Conservation (phyloP, 2,888 invertebrate genomes). For the Nebria brevicollis region DNA sequence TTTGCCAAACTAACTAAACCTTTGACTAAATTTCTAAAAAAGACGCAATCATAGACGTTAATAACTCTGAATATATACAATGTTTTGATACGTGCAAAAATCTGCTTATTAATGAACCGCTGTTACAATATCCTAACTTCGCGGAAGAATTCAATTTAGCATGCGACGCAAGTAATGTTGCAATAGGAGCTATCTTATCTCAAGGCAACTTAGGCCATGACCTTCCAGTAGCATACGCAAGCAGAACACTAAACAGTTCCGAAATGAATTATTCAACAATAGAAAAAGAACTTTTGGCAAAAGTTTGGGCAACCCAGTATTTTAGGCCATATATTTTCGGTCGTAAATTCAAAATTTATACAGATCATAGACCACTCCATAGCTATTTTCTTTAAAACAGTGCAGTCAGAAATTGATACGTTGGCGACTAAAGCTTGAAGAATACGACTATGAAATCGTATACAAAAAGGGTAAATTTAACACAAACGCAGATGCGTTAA, state of each 20-base stretch:
- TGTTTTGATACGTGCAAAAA: slow-evolving; percentile 5
- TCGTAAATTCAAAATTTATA: too few relatives aligned
- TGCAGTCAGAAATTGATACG: too few relatives aligned
- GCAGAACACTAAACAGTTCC: slow-evolving; percentile 52
- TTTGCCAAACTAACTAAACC: slow-evolving; percentile 15
- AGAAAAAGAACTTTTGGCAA: slow-evolving; percentile 54
- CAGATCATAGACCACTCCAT: too few relatives aligned
- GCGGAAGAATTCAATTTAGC: slow-evolving; percentile 52
- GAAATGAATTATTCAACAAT: slow-evolving; percentile 54
- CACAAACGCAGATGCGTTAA: too few relatives aligned
- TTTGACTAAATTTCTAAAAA: not conserved
- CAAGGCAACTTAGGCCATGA: slow-evolving; percentile 53
- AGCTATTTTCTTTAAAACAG: too few relatives aligned
- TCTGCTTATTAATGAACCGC: not conserved
- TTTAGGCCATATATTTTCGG: too few relatives aligned
- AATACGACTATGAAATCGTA: too few relatives aligned
- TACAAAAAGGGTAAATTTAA: too few relatives aligned
- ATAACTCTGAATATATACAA: not conserved
- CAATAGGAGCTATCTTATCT: slow-evolving; percentile 52
- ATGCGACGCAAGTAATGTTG: slow-evolving; percentile 54
- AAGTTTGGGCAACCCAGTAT: not conserved
- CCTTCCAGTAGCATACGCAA: slow-evolving; percentile 54
- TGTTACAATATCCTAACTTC: slow-evolving; percentile 52
- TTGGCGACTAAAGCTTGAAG: too few relatives aligned
- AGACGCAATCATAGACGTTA: not conserved